A percentile compares a stretch with the other conserved stretches of the same genome.
Conservation (phyloP, 1,140 invertebrate species). For the Drosophila truncata region DNA sequence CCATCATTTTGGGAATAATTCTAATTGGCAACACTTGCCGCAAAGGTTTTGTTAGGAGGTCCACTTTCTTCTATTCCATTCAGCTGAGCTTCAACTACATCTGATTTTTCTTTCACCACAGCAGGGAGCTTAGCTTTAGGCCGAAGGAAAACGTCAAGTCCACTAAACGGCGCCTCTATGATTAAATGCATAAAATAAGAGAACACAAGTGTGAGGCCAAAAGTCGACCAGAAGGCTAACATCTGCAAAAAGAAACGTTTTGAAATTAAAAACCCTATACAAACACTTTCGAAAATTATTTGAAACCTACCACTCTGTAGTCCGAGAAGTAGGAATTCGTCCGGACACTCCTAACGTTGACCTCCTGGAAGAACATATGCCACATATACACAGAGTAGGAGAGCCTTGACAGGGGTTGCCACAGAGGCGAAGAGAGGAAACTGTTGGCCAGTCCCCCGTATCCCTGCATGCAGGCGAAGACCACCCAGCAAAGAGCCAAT, state of each 20-base stretch:
- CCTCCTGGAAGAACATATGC: constrained; percentile 75
- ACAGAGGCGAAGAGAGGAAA: constrained; percentile 85
- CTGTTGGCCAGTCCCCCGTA: constrained; percentile 87
- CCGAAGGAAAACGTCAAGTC: constrained; percentile 17
- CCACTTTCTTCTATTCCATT: background rate
- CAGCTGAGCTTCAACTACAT: background rate
- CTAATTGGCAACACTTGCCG: background rate
- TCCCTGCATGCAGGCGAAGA: constrained; percentile 88
- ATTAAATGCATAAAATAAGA: constrained; percentile 34
- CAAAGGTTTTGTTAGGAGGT: background rate
- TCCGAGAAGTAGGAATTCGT: constrained; percentile 51
- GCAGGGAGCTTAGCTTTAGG: background rate
- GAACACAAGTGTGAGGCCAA: constrained; percentile 36
- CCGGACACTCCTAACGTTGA: constrained; percentile 27
- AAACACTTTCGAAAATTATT: background rate
- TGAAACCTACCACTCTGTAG: constrained; percentile 46
- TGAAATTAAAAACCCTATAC: no score
- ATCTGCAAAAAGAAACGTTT: constrained; percentile 1
- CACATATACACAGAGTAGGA: constrained; percentile 86
- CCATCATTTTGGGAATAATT: background rate
- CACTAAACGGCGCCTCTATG: constrained; percentile 43
- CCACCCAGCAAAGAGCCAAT: constrained; percentile 88
- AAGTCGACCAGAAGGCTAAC: constrained; percentile 39
- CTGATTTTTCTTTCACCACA: background rate
- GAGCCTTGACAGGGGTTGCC: constrained; percentile 86